Percentiles rank a stretch among this genome's conserved stretches.
phyloP scores from a whole-genome alignment of 2,113 vertebrate species.

The Indri indri region DNA sequence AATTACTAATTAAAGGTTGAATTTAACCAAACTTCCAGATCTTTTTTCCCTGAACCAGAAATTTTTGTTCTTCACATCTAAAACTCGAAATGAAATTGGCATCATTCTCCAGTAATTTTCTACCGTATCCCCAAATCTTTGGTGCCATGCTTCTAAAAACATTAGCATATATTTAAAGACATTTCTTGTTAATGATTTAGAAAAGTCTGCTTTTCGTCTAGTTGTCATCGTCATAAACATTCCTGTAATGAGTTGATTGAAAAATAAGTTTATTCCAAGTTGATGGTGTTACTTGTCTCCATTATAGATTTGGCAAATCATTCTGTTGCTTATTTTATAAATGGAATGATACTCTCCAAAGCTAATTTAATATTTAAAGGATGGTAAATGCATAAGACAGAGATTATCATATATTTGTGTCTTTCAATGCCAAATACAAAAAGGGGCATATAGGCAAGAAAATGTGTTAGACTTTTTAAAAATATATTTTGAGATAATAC shows the following conservation, averaged over 20 bases:
- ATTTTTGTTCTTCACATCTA: not conserved
- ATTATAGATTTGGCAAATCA: not conserved
- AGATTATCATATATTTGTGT: not conserved
- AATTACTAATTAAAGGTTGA: not conserved
- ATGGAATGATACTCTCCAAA: not conserved
- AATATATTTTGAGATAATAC: not conserved
- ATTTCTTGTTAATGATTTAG: not conserved
- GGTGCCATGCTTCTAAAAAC: not conserved
- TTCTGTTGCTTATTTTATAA: not conserved
- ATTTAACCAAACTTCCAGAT: not conserved
- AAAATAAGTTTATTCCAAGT: not conserved
- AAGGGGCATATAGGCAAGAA: not conserved
- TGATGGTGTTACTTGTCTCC: not conserved
- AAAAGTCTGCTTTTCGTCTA: not conserved
- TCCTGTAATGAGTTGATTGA: not conserved
- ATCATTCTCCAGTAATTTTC: not conserved
- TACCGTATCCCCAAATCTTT: not conserved
- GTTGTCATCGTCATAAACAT: not conserved
- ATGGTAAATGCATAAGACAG: not conserved
- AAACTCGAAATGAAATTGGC: not conserved
- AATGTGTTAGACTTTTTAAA: not conserved
- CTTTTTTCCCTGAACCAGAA: not conserved
- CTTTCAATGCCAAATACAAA: not conserved
- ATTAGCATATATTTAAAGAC: not conserved
- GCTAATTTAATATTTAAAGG: conserved; percentile 6